These are phyloP conservation scores for Sebastes nivosus DNA, from an alignment of 2,797 vertebrate species.

Conservation along the genomic window DNA sequence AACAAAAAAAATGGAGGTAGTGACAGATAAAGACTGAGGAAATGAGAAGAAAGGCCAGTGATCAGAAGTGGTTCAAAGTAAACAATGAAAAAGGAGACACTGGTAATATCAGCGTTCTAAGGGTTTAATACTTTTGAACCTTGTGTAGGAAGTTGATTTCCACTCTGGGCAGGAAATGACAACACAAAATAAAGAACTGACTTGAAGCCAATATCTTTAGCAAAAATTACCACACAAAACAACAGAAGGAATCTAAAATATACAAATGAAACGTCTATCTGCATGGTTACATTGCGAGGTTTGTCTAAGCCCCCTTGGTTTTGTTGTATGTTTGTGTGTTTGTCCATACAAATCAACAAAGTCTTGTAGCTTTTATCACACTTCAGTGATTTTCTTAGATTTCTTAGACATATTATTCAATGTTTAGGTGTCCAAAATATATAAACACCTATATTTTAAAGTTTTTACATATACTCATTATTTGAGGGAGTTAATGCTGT, in stretches of 20 bases:
- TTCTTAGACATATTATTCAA: background rate
- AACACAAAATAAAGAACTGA: slow-evolving; percentile 38
- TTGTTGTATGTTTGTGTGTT: slow-evolving; percentile 85
- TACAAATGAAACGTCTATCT: slow-evolving; percentile 34
- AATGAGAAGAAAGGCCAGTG: slow-evolving; percentile 16
- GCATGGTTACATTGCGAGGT: slow-evolving; percentile 52
- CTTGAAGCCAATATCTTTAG: slow-evolving; percentile 15
- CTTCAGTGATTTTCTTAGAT: fast-evolving
- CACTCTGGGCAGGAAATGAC: slow-evolving; percentile 29
- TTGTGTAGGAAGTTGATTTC: slow-evolving; percentile 29
- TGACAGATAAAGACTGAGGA: slow-evolving; percentile 7
- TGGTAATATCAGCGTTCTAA: slow-evolving; percentile 77
- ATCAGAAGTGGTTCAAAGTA: slow-evolving; percentile 3
- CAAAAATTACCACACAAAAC: slow-evolving; percentile 48
- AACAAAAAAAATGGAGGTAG: slow-evolving; percentile 5
- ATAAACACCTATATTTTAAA: background rate
- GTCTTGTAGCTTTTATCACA: slow-evolving; percentile 21
- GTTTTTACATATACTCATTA: background rate
- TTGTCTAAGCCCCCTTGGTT: slow-evolving; percentile 66
- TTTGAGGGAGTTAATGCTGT: background rate
- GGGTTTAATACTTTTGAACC: slow-evolving; percentile 75
- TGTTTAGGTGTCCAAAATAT: background rate
- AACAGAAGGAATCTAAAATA: slow-evolving; percentile 34
- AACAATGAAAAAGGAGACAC: slow-evolving; percentile 37
- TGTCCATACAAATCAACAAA: slow-evolving; percentile 80